Percentiles rank a stretch among this genome's conserved stretches.
phyloP scores from a whole-genome alignment of 2,888 invertebrate species.

The Sarcophaga subvicina region DNA sequence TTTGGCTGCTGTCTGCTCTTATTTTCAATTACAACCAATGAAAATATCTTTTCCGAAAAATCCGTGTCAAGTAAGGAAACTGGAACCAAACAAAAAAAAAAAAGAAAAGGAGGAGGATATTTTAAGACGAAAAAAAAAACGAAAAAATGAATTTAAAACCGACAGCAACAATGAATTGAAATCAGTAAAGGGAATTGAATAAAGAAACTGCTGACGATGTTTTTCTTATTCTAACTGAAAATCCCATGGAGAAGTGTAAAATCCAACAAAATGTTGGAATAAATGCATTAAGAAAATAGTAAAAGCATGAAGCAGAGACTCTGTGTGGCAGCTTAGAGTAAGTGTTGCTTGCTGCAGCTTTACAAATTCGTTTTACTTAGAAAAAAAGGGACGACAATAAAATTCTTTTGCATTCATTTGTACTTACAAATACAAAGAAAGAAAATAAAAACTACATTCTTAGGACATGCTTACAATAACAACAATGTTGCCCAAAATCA shows the following conservation, averaged over 20 bases:
- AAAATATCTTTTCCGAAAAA: slow-evolving; percentile 51
- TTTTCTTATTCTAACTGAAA: neutral
- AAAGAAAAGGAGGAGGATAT: neutral
- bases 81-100: neutral
- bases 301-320: neutral
- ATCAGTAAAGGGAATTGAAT: slow-evolving; percentile 51
- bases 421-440: neutral
- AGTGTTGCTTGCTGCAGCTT: slow-evolving; percentile 47
- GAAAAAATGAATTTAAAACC: slow-evolving; percentile 15
- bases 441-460: neutral
- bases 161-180: slow-evolving; percentile 5
- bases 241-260: slow-evolving; percentile 40
- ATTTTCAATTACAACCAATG: slow-evolving; percentile 61
- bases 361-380: slow-evolving; percentile 40
- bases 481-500: slow-evolving; percentile 12
- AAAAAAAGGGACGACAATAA: slow-evolving; percentile 5
- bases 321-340: slow-evolving; percentile 24
- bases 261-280: slow-evolving; percentile 31
- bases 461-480: neutral
- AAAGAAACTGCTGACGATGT: slow-evolving; percentile 63
- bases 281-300: slow-evolving; percentile 60
- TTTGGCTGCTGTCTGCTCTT: slow-evolving; percentile 57
- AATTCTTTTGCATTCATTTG: slow-evolving; percentile 50
- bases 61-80: slow-evolving; percentile 50
- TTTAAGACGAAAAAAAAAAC: slow-evolving; percentile 1